Percentiles rank a stretch among this genome's conserved stretches.
Conservation (phyloP, 2,888 invertebrate genomes). For the Gastracanthus pulcherrimus region DNA sequence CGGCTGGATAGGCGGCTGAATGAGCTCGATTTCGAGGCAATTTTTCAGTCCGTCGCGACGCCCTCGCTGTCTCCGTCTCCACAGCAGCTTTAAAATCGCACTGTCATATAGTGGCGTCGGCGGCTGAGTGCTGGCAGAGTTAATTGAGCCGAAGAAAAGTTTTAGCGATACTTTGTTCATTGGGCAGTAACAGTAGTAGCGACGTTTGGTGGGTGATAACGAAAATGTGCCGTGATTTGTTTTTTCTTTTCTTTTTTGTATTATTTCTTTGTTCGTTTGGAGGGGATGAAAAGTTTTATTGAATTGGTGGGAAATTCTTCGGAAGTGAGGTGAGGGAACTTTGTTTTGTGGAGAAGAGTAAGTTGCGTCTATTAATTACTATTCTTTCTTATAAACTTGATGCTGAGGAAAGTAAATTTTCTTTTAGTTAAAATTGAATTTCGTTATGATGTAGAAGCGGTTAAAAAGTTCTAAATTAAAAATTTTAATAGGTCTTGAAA, state of each 20-base stretch:
- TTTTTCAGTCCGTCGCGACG: constrained; percentile 33
- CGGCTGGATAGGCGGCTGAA: constrained; percentile 33
- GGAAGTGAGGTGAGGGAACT: background rate
- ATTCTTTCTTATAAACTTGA: background rate
- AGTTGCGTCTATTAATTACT: constrained; percentile 3
- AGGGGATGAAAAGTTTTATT: background rate
- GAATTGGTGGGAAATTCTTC: background rate
- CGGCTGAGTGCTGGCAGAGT: background rate
- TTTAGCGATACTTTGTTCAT: background rate
- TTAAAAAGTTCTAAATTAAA: no score
- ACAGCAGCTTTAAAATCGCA: background rate
- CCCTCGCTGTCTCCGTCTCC: background rate
- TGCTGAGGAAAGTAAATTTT: background rate
- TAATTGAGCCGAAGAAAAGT: constrained; percentile 36
- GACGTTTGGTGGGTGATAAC: background rate
- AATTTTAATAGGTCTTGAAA: no score
- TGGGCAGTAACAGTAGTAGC: background rate
- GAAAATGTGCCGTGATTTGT: background rate
- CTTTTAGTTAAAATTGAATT: no score
- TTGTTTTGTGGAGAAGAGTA: background rate
- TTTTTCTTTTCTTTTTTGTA: background rate
- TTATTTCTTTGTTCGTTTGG: no score
- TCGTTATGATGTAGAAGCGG: no score
- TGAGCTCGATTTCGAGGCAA: constrained; percentile 52
- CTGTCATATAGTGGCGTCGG: background rate